phyloP scores from a whole-genome alignment of 1,140 invertebrate genomes.

The Drosophila trapezifrons region DNA sequence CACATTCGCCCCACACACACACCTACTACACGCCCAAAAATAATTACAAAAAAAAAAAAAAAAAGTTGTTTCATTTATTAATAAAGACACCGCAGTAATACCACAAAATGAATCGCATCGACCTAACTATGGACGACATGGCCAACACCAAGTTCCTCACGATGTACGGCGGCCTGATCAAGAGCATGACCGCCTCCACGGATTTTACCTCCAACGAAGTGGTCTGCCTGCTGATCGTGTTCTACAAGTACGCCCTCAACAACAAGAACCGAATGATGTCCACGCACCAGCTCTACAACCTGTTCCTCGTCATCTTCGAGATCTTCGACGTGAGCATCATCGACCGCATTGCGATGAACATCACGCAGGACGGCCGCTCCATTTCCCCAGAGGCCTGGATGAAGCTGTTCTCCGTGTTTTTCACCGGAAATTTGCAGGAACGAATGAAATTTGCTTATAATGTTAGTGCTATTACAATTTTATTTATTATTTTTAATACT shows the following conservation, averaged over 20 bases:
- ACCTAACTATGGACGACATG: conserved; percentile 74
- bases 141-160: conserved; percentile 77
- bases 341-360: conserved; percentile 69
- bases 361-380: conserved; percentile 63
- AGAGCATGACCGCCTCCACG: conserved; percentile 38
- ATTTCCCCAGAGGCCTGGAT: conserved; percentile 72
- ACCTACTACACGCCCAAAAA: neutral
- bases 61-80: neutral
- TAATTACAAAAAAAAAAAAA: neutral
- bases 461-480: conserved; percentile 18
- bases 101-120: conserved; percentile 74
- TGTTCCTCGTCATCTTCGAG: conserved; percentile 68
- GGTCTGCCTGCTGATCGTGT: conserved; percentile 68
- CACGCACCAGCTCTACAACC: conserved; percentile 67
- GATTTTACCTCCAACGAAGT: conserved; percentile 66
- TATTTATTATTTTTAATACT: neutral
- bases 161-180: conserved; percentile 54
- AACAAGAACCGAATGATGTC: conserved; percentile 72
- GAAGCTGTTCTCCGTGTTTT: conserved; percentile 66
- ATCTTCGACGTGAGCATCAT: conserved; percentile 73
- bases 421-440: conserved; percentile 54
- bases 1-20: neutral
- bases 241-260: conserved; percentile 73
- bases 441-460: conserved; percentile 67
- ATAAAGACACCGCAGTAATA: neutral